Evolutionary conservation across 2,113 vertebrate species (phyloP).

Genomic region (Charadrius vociferus): DNA sequence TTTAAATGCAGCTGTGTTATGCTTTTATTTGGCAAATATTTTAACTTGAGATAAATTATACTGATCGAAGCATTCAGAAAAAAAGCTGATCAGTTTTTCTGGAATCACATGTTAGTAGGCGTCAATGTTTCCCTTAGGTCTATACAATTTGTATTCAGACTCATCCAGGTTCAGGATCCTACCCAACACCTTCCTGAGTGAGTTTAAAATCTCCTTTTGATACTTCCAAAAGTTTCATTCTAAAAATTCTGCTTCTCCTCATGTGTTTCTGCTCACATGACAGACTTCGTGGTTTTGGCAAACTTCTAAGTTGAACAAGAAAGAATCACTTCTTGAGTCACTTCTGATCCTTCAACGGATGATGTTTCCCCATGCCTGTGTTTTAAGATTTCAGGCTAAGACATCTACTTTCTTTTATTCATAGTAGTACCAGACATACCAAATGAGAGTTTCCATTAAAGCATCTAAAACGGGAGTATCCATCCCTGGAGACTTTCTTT

Average conservation of each 20-base stretch:
- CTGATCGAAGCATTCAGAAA: not conserved
- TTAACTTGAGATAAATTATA: not conserved
- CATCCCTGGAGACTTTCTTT: not conserved
- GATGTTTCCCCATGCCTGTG: not conserved
- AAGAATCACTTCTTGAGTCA: not conserved
- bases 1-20: not conserved
- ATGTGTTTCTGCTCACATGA: not conserved
- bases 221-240: not conserved
- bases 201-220: not conserved
- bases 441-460: not conserved
- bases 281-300: not conserved
- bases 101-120: not conserved
- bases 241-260: not conserved
- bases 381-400: not conserved
- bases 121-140: not conserved
- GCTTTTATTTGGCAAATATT: not conserved
- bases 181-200: not conserved
- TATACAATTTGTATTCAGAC: not conserved
- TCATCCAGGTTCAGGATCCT: not conserved
- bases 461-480: not conserved
- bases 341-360: not conserved
- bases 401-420: not conserved
- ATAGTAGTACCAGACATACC: not conserved
- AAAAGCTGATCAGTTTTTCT: not conserved
- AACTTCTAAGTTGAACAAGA: not conserved